Evolutionary conservation across 2,888 invertebrate species (phyloP).

Genomic region (Carabus problematicus): DNA sequence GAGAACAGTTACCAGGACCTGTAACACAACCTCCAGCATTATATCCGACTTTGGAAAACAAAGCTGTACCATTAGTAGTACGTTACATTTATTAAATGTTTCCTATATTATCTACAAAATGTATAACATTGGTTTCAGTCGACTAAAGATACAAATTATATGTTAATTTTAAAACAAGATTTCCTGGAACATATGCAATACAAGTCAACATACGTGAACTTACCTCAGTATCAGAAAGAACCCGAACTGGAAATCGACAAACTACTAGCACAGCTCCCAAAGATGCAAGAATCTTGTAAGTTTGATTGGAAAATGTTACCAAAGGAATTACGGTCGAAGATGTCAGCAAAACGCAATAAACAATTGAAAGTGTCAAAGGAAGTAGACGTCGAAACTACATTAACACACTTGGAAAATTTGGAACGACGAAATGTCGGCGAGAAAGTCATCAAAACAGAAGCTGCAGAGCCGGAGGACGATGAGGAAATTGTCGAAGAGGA

Average conservation of each 20-base stretch:
- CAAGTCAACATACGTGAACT: constrained; percentile 68
- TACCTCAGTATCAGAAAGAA: constrained; percentile 61
- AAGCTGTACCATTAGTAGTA: constrained; percentile 55
- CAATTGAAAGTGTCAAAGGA: constrained; percentile 55
- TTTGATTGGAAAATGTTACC: constrained; percentile 72
- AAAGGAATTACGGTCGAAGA: constrained; percentile 66
- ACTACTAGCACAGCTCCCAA: constrained; percentile 61
- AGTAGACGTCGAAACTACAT: constrained; percentile 50
- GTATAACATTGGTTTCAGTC: constrained; percentile 48
- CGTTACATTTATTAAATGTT: constrained; percentile 21
- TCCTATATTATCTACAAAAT: background rate
- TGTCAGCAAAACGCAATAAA: constrained; percentile 55
- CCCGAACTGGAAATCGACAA: constrained; percentile 68
- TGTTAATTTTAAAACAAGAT: constrained; percentile 75
- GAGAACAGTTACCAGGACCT: constrained; percentile 60
- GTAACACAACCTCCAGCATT: constrained; percentile 57
- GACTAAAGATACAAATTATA: constrained; percentile 67
- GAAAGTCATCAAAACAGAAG: constrained; percentile 59
- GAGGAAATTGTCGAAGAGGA: constrained; percentile 72
- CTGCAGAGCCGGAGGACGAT: constrained; percentile 60
- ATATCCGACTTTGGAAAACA: constrained; percentile 55
- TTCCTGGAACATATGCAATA: constrained; percentile 75
- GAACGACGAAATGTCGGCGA: constrained; percentile 65
- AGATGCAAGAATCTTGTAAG: constrained; percentile 57
- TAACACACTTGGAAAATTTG: constrained; percentile 66